Base-by-base conservation (phyloP, 1,140 invertebrate genomes). In the Caenorhabditis tropicalis region DNA sequence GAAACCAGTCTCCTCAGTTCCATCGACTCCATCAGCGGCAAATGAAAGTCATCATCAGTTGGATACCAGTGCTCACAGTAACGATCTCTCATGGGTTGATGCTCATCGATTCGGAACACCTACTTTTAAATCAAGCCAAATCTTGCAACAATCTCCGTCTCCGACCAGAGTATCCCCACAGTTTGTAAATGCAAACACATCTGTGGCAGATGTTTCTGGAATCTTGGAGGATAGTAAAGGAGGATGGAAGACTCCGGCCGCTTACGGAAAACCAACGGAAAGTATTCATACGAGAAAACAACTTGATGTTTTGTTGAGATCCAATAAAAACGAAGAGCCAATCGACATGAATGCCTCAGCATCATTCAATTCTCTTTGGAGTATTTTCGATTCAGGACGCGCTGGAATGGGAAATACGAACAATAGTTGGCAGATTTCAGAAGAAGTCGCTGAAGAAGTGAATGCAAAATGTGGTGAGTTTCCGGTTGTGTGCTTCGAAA, bases 201-300 rank as follows among this genome's bases (percentile, higher is more conserved):
- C 65, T 0, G 19, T 74, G 3, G 43, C 65, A 3, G 65, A 74
- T 24, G 15, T 36, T 9, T 74, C 65, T 10, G 65, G 36, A 24
- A 74, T 74, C 24, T 31, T 74, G 4, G 65, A 74, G 10, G 65
- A 74, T 27, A 74, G 7, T n/a, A 74, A 74, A 46, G 36, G 65
- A 24, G 65, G 65, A 46, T 74, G 65, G 65, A 74, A 74, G 15
- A 74, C 36, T 43, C 65, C 65, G 12, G 33, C 65, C 0, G 65
- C 36, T 1, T 74, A 74, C 43, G 36, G 36, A 43, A 74, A 74
- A 43, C 36, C 65, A 21, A 43, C 33, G 9, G 65, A 74, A 24
- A 43, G 19, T 3, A 74, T 74, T 74, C 65, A 74, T 74, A 74
- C 65, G 2, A 74, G 65, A 74, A 74, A 74, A 19, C 65, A 74